phyloP scores from a whole-genome alignment of 2,797 vertebrate species.

The Knipowitschia caucasica region DNA sequence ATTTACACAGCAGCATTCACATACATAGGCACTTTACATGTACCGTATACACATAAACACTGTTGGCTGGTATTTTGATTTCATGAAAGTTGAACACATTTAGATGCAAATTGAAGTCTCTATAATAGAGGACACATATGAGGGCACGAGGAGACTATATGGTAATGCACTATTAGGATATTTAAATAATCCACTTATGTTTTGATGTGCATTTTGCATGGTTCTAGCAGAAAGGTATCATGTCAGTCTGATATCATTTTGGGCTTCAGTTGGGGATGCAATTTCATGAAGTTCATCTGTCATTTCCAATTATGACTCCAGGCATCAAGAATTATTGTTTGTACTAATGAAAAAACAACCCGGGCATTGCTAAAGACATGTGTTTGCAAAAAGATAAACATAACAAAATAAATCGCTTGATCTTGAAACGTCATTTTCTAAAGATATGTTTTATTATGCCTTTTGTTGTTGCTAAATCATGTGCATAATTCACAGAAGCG shows the following conservation, averaged over 20 bases:
- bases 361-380: constrained; percentile 66
- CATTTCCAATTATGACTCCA: constrained; percentile 97
- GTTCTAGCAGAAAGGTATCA: constrained; percentile 92
- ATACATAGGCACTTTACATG: constrained; percentile 30
- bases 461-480: constrained; percentile 42
- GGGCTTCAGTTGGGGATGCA: constrained; percentile 99
- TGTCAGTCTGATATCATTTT: constrained; percentile 99
- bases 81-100: constrained; percentile 99
- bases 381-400: constrained; percentile 23
- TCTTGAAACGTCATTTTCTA: constrained; percentile 34
- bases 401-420: no score
- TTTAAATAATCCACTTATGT: constrained; percentile 99
- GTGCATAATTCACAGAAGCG: constrained; percentile 62
- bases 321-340: constrained; percentile 86
- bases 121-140: constrained; percentile 91
- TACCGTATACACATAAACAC: constrained; percentile 31
- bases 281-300: constrained; percentile 99
- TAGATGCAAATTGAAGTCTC: constrained; percentile 99
- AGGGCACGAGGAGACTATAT: constrained; percentile 84
- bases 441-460: constrained; percentile 19
- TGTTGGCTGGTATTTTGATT: constrained; percentile 90
- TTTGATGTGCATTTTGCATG: constrained; percentile 91
- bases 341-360: constrained; percentile 77
- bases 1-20: background rate
- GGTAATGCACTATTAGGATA: constrained; percentile 98